Evolutionary conservation across 2,888 invertebrate species (phyloP).

Genomic region (Orthosia incerta): DNA sequence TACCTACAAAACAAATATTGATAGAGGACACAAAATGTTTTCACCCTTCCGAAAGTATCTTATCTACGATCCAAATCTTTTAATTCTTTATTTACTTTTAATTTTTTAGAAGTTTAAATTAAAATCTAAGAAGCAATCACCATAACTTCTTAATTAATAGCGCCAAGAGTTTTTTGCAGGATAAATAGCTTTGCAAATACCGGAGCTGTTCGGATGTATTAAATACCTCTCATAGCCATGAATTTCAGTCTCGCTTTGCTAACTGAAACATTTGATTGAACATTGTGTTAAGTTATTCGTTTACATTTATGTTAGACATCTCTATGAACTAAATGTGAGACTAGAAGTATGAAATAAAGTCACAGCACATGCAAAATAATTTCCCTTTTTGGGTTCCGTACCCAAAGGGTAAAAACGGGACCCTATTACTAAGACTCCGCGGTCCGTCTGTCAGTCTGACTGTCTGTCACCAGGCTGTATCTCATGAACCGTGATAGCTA

Average conservation of each 20-base stretch:
- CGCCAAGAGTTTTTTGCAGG: neutral
- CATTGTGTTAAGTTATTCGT: slow-evolving; percentile 4
- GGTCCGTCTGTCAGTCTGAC: too few species aligned
- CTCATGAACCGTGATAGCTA: too few species aligned
- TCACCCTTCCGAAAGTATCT: neutral
- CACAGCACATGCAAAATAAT: neutral
- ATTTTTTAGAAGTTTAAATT: slow-evolving; percentile 37
- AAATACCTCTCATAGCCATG: slow-evolving; percentile 15
- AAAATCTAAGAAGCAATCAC: slow-evolving; percentile 18
- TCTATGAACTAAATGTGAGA: neutral
- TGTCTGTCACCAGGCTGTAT: too few species aligned
- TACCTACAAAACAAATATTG: too few species aligned
- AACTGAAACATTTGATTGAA: slow-evolving; percentile 9
- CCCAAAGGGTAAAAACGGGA: too few species aligned
- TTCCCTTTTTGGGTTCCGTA: neutral
- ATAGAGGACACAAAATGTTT: neutral
- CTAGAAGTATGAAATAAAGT: neutral
- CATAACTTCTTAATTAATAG: slow-evolving; percentile 22
- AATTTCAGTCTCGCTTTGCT: slow-evolving; percentile 6
- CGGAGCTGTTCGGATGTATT: neutral
- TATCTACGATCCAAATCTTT: neutral
- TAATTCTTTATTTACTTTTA: neutral
- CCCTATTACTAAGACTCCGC: too few species aligned
- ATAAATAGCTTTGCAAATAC: slow-evolving; percentile 11
- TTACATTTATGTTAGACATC: neutral